Conservation (phyloP, 2,113 vertebrate species). For the Mesitornis unicolor region DNA sequence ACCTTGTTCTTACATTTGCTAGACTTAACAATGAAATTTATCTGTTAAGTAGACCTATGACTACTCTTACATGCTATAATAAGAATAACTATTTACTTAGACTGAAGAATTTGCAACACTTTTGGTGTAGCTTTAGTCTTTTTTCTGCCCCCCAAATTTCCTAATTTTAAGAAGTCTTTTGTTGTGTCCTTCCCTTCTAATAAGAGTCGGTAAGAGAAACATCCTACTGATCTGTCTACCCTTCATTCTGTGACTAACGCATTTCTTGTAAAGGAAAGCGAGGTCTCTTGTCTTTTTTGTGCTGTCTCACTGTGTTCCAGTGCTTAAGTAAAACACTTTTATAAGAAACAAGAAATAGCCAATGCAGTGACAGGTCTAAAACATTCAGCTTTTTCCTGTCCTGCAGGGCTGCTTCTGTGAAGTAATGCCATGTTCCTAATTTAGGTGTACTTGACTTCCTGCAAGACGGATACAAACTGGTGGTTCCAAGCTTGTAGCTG, state of each 20-base stretch:
- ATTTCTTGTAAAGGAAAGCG: background rate
- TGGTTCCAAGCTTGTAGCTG: background rate
- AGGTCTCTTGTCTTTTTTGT: background rate
- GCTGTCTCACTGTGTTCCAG: background rate
- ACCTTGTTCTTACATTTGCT: background rate
- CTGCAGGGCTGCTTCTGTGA: background rate
- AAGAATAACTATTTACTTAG: background rate
- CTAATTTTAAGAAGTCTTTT: background rate
- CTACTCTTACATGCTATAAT: background rate
- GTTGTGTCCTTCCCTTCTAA: background rate
- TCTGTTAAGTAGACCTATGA: background rate
- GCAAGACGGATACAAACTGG: background rate
- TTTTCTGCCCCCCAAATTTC: accelerated
- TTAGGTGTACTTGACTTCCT: background rate
- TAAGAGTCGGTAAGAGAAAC: background rate
- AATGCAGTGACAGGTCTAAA: background rate
- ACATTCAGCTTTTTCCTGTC: background rate
- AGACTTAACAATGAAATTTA: background rate
- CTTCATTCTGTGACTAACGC: background rate
- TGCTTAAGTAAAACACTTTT: background rate
- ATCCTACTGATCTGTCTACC: background rate
- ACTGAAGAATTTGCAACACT: background rate
- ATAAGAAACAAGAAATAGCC: background rate
- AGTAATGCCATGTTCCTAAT: background rate
- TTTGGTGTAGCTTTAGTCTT: background rate